Evolutionary conservation across 2,113 vertebrate species (phyloP).

Genomic region (Corythaixoides concolor): DNA sequence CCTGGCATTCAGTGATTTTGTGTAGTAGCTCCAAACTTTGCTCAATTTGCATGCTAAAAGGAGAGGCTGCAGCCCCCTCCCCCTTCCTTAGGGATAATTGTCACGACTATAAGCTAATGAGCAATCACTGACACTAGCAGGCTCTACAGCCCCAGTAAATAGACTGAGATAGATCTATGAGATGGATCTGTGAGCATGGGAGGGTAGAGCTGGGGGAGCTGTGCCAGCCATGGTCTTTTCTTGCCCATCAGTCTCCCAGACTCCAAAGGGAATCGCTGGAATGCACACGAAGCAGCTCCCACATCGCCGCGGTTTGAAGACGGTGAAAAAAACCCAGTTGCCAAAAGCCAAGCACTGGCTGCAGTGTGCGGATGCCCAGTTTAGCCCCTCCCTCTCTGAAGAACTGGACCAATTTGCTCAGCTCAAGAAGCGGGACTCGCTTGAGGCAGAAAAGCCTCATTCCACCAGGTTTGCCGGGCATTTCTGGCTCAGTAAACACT

Average conservation of each 20-base stretch:
- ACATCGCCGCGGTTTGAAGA: accelerated
- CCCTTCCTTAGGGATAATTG: neutral
- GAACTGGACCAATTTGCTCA: neutral
- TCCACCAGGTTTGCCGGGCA: neutral
- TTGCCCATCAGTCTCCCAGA: neutral
- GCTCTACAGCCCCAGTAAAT: neutral
- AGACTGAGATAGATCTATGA: neutral
- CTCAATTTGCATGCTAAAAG: conserved; percentile 16
- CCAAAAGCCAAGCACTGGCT: neutral
- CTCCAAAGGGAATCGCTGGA: accelerated
- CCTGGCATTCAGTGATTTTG: neutral
- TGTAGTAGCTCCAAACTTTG: neutral
- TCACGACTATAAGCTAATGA: conserved; percentile 7
- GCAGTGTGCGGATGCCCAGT: too few species aligned
- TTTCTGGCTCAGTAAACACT: neutral
- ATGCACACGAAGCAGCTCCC: neutral
- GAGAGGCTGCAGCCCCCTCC: neutral
- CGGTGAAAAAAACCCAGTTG: neutral
- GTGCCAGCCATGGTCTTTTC: neutral
- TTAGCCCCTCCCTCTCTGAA: neutral
- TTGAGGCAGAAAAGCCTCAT: neutral
- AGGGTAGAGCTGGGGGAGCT: neutral
- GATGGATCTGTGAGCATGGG: neutral
- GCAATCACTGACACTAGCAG: neutral
- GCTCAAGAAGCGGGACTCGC: neutral